Conservation (phyloP, 2,888 invertebrate genomes). For the Rugalucina vietnamica region DNA sequence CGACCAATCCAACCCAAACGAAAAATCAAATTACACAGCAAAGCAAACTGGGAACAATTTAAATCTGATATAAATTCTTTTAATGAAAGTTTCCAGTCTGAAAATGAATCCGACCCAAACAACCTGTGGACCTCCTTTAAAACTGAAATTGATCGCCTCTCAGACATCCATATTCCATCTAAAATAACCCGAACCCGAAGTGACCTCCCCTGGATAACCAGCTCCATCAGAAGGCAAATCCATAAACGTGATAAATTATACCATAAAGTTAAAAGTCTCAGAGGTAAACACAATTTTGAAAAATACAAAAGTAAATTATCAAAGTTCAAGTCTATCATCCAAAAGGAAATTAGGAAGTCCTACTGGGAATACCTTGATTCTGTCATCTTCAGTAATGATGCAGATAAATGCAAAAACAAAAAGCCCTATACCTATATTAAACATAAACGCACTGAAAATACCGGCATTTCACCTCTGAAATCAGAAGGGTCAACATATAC, state of each 20-base stretch:
- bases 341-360: conserved; percentile 20
- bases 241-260: conserved; percentile 21
- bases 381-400: conserved; percentile 16
- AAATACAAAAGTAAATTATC: background rate
- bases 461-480: too few species aligned
- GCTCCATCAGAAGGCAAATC: background rate
- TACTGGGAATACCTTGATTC: conserved; percentile 29
- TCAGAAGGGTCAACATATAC: too few species aligned
- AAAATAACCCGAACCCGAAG: background rate
- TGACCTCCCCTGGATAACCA: conserved; percentile 22
- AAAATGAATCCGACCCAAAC: conserved; percentile 13
- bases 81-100: background rate
- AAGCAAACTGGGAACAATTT: conserved; percentile 7
- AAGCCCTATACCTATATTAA: too few species aligned
- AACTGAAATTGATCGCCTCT: background rate
- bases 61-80: background rate
- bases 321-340: background rate
- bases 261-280: background rate
- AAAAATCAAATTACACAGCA: background rate
- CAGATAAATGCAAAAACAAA: background rate
- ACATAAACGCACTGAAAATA: too few species aligned
- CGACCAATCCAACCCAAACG: background rate
- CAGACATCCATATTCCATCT: background rate
- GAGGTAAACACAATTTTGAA: background rate
- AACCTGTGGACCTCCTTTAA: conserved; percentile 3